Percentiles rank a stretch among this genome's conserved stretches.
These are phyloP conservation scores for Gymnarchus niloticus DNA, from an alignment of 2,113 vertebrate species.

Conservation along the genomic window DNA sequence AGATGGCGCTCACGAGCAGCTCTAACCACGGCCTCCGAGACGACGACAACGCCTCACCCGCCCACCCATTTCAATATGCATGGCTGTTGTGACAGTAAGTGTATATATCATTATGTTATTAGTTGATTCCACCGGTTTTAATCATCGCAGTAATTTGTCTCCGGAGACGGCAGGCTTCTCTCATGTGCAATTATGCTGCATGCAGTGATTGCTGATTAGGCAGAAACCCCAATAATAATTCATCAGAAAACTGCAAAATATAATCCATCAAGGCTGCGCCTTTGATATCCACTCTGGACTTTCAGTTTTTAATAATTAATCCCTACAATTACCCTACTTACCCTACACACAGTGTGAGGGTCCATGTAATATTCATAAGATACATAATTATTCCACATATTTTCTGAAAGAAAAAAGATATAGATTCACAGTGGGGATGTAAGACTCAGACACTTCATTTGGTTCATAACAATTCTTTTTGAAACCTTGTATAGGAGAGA, in stretches of 20 bases:
- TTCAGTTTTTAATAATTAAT: slow-evolving; percentile 80
- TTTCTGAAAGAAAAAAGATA: slow-evolving; percentile 50
- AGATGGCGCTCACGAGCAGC: background rate
- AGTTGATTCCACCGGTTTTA: slow-evolving; percentile 73
- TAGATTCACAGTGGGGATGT: slow-evolving; percentile 59
- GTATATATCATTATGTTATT: slow-evolving; percentile 59
- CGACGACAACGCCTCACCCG: background rate
- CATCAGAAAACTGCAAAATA: slow-evolving; percentile 77
- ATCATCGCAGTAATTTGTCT: slow-evolving; percentile 74
- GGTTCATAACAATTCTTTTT: slow-evolving; percentile 47
- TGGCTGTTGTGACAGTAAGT: background rate
- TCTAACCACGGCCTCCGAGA: background rate
- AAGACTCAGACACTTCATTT: slow-evolving; percentile 65
- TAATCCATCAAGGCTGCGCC: slow-evolving; percentile 75
- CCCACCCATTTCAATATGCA: background rate
- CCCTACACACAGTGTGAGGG: slow-evolving; percentile 60
- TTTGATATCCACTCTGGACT: slow-evolving; percentile 62
- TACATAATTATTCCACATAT: slow-evolving; percentile 69
- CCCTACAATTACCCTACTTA: slow-evolving; percentile 67
- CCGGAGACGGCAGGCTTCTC: slow-evolving; percentile 68
- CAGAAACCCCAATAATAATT: slow-evolving; percentile 74
- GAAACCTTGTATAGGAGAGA: slow-evolving; percentile 50
- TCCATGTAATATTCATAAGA: slow-evolving; percentile 69
- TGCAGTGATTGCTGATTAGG: slow-evolving; percentile 73
- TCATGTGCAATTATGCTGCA: slow-evolving; percentile 75